Percentiles rank a stretch among this genome's conserved stretches.
Evolutionary conservation across 2,113 vertebrate genomes (phyloP).

Genomic region (Ariopsis seemanni): DNA sequence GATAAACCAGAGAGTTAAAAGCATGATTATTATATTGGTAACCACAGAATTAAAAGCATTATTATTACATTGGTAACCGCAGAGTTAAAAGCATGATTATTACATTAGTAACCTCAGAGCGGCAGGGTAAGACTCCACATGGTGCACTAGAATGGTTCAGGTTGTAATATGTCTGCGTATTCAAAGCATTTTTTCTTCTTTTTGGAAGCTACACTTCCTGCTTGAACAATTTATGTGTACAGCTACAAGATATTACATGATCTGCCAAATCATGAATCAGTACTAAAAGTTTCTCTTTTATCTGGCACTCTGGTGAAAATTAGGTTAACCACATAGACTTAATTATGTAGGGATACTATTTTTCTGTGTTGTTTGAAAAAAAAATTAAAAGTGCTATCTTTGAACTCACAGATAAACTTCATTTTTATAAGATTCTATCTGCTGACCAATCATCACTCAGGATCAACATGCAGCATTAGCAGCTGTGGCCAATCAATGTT

Average conservation of each 20-base stretch:
- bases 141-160: background rate
- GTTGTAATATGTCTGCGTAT: slow-evolving; percentile 34
- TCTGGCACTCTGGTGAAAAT: background rate
- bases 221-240: background rate
- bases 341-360: background rate
- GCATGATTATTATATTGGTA: slow-evolving; percentile 30
- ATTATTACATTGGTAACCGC: slow-evolving; percentile 13
- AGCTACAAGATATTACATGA: background rate
- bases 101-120: slow-evolving; percentile 28
- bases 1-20: slow-evolving; percentile 19
- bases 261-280: background rate
- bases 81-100: slow-evolving; percentile 36
- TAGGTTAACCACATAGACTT: background rate
- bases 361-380: background rate
- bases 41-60: slow-evolving; percentile 40
- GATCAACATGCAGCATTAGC: background rate
- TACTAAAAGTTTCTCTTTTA: background rate
- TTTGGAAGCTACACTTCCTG: background rate
- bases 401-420: background rate
- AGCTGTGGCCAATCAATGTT: background rate
- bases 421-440: background rate
- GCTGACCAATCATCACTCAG: background rate
- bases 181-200: background rate
- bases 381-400: background rate
- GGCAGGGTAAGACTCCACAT: background rate